These are phyloP conservation scores for Trissolcus basalis DNA, from an alignment of 1,140 invertebrate species.

Conservation along the genomic window DNA sequence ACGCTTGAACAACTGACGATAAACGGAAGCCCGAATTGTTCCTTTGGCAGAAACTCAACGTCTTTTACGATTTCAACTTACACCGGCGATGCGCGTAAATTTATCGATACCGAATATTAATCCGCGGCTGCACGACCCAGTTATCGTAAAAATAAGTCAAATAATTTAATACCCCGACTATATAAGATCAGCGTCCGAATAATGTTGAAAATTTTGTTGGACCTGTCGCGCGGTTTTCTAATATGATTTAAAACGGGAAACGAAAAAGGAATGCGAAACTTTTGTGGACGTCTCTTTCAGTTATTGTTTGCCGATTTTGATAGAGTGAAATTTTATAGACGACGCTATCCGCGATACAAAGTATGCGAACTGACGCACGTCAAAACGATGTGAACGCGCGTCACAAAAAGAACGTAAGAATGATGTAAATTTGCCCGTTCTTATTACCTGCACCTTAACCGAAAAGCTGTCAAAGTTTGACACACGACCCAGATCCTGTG, in stretches of 20 bases:
- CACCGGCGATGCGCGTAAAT: constrained; percentile 12
- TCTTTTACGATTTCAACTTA: constrained; percentile 24
- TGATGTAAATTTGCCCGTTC: constrained; percentile 40
- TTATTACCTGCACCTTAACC: background rate
- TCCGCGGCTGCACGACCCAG: constrained; percentile 43
- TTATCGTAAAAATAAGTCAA: constrained; percentile 30
- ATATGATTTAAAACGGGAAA: no score
- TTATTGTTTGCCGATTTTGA: no score
- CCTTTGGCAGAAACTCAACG: constrained; percentile 42
- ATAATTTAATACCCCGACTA: background rate
- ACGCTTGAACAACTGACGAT: constrained; percentile 44
- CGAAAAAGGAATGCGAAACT: no score
- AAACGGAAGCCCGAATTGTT: constrained; percentile 41
- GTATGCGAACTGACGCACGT: constrained; percentile 24
- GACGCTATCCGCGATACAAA: constrained; percentile 11
- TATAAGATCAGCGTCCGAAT: background rate
- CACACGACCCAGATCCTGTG: constrained; percentile 35
- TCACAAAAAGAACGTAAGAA: constrained; percentile 28
- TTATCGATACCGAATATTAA: constrained; percentile 47
- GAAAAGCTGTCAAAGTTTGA: constrained; percentile 50
- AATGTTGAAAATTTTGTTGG: constrained; percentile 19
- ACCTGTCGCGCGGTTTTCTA: no score
- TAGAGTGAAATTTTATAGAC: constrained; percentile 1
- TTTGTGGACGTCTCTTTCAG: no score
- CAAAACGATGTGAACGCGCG: constrained; percentile 18